Percentiles rank a stretch among this genome's conserved stretches.
phyloP scores from a whole-genome alignment of 2,888 invertebrate genomes.

The Apantesis nais region DNA sequence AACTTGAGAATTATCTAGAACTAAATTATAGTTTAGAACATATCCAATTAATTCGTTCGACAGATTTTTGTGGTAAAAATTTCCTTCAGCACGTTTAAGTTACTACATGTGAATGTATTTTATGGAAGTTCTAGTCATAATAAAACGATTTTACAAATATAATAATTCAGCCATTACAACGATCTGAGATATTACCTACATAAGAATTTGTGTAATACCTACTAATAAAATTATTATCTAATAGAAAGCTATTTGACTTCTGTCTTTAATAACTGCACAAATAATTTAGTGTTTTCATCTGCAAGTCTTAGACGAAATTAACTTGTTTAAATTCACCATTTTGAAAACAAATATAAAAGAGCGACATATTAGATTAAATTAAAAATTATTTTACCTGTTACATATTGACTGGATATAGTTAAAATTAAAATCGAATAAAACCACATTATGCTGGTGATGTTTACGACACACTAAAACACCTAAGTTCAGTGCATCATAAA shows the following conservation, averaged over 20 bases:
- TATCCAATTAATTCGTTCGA: not conserved
- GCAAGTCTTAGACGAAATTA: not conserved
- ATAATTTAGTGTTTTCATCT: not conserved
- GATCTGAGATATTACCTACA: not conserved
- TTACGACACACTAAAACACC: constrained; percentile 33
- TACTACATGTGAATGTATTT: not conserved
- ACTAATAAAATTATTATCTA: not conserved
- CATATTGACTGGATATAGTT: constrained; percentile 43
- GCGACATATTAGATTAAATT: not conserved
- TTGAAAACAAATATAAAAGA: not conserved
- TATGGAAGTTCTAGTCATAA: not conserved
- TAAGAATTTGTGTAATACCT: not conserved
- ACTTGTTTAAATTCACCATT: not conserved
- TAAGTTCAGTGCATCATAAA: not conserved
- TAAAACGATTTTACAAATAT: not conserved
- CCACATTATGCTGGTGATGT: constrained; percentile 42
- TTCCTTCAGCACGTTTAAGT: no score
- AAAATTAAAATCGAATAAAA: constrained; percentile 44
- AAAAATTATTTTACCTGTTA: constrained; percentile 37
- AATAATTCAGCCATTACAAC: not conserved
- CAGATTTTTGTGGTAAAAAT: not conserved
- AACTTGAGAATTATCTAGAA: not conserved
- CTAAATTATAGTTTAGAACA: not conserved
- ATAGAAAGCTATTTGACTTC: not conserved
- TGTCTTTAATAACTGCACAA: not conserved